phyloP scores from a whole-genome alignment of 2,888 invertebrate genomes.

The Drosophila kanekoi region DNA sequence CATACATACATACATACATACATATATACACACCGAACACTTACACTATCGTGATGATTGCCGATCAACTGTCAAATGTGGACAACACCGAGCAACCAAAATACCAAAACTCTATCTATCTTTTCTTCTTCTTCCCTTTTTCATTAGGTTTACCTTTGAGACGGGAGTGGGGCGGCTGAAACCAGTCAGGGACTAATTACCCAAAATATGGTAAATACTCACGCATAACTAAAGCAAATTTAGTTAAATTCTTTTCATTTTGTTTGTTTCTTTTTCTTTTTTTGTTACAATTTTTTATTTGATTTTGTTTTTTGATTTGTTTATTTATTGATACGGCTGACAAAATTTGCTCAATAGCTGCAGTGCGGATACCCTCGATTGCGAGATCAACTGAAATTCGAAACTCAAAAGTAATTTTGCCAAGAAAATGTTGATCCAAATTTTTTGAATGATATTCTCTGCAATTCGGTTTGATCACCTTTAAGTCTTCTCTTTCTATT shows the following conservation, averaged over 20 bases:
- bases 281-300: conserved; percentile 34
- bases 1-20: conserved; percentile 8
- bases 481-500: conserved; percentile 26
- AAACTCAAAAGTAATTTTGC: conserved; percentile 65
- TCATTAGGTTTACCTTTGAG: conserved; percentile 86
- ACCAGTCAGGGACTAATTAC: conserved; percentile 86
- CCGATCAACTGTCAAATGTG: conserved; percentile 42
- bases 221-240: conserved; percentile 71
- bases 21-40: conserved; percentile 17
- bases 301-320: conserved; percentile 24
- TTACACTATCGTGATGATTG: conserved; percentile 14
- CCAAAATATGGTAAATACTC: conserved; percentile 86
- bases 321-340: conserved; percentile 47
- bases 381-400: conserved; percentile 70
- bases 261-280: conserved; percentile 4
- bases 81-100: conserved; percentile 44
- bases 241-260: conserved; percentile 41
- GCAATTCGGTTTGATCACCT: conserved; percentile 48
- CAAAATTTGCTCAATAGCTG: conserved; percentile 67
- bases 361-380: conserved; percentile 73
- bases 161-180: conserved; percentile 86
- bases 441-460: conserved; percentile 25
- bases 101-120: conserved; percentile 80
- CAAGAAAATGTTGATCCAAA: conserved; percentile 33
- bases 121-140: conserved; percentile 83